These are phyloP conservation scores for Drosophila kikkawai DNA, from an alignment of 1,140 invertebrate genomes.

Conservation along the genomic window DNA sequence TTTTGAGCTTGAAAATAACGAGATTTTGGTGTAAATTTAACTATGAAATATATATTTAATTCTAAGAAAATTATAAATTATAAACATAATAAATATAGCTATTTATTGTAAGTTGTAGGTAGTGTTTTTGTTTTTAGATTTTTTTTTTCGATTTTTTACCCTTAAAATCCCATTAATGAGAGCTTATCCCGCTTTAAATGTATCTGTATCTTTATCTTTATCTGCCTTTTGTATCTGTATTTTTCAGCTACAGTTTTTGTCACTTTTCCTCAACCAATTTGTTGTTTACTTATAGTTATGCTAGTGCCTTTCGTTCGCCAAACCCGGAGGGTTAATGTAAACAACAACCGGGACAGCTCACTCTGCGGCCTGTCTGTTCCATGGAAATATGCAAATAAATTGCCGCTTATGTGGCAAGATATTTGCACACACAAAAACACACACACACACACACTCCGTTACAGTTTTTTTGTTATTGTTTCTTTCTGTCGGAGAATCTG, in stretches of 20 bases:
- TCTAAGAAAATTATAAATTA: background rate
- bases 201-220: background rate
- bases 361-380: constrained; percentile 16
- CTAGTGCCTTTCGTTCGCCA: background rate
- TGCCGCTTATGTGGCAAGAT: constrained; percentile 36
- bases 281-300: constrained; percentile 22
- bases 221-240: background rate
- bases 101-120: background rate
- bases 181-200: background rate
- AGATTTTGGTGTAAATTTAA: background rate
- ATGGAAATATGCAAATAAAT: constrained; percentile 71
- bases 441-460: constrained; percentile 2
- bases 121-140: background rate
- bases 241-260: background rate
- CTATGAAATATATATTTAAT: too few species aligned
- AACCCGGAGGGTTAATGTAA: constrained; percentile 36
- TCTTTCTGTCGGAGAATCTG: constrained; percentile 11
- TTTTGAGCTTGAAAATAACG: background rate
- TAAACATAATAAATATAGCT: background rate
- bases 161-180: background rate
- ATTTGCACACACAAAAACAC: constrained; percentile 22
- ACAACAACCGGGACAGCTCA: constrained; percentile 35
- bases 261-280: constrained; percentile 4
- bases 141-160: background rate
- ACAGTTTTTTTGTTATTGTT: constrained; percentile 5